Conservation (phyloP, 2,797 vertebrate species). For the Galaxias olidus region DNA sequence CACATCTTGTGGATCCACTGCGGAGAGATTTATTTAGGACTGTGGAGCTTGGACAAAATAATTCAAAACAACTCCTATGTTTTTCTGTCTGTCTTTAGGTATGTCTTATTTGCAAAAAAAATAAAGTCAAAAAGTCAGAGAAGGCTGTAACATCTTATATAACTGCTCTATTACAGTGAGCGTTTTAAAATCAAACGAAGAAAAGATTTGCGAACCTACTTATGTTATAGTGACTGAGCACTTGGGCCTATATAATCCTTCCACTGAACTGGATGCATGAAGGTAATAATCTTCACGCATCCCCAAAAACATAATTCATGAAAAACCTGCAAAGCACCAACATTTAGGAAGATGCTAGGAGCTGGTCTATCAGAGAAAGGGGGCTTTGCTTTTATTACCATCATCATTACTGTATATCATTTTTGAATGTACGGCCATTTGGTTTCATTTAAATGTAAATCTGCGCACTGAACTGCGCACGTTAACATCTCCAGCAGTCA, state of each 20-base stretch:
- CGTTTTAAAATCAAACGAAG: too few species aligned
- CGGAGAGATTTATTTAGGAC: constrained; percentile 41
- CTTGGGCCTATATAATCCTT: constrained; percentile 43
- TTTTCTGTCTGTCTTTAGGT: too few species aligned
- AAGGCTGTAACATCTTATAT: too few species aligned
- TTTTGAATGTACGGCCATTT: constrained; percentile 74
- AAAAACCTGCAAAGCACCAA: constrained; percentile 49
- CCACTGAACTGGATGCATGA: constrained; percentile 47
- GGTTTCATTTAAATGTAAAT: constrained; percentile 86
- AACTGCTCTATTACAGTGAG: too few species aligned
- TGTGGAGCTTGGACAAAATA: constrained; percentile 21
- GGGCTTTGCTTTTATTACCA: constrained; percentile 72
- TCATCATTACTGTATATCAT: constrained; percentile 76
- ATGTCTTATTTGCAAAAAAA: too few species aligned
- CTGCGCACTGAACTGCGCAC: constrained; percentile 63
- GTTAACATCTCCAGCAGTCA: constrained; percentile 57
- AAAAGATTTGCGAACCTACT: neutral
- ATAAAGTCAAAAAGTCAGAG: too few species aligned
- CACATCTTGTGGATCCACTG: constrained; percentile 42
- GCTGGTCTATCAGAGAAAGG: constrained; percentile 55
- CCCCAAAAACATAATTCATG: constrained; percentile 62
- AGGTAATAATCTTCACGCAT: constrained; percentile 65
- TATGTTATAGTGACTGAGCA: constrained; percentile 4
- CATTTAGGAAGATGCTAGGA: constrained; percentile 52
- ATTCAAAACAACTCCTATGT: constrained; percentile 24